A percentile compares a stretch with the other conserved stretches of the same genome.
Evolutionary conservation across 2,113 vertebrate species (phyloP).

Genomic region (Zosterops japonicus): DNA sequence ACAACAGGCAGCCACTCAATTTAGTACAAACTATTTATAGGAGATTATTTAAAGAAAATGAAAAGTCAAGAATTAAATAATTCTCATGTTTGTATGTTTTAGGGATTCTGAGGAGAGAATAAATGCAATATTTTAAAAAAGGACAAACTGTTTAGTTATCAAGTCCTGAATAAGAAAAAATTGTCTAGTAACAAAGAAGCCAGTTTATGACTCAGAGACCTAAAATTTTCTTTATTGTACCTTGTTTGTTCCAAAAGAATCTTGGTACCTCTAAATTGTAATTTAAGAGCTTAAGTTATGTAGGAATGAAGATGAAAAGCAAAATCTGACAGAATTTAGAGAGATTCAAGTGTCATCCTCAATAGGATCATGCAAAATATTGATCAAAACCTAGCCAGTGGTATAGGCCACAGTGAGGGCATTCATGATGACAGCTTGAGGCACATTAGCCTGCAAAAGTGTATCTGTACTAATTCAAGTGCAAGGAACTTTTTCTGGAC

Average conservation of each 20-base stretch:
- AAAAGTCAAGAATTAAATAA: not conserved
- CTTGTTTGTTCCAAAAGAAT: not conserved
- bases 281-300: not conserved
- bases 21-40: not conserved
- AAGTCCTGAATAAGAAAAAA: not conserved
- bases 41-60: not conserved
- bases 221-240: not conserved
- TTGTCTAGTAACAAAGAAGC: not conserved
- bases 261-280: not conserved
- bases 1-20: not conserved
- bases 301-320: not conserved
- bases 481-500: accelerated
- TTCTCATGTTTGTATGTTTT: not conserved
- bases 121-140: not conserved
- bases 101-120: not conserved
- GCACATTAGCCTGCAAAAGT: not conserved
- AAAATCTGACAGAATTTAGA: not conserved
- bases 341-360: not conserved
- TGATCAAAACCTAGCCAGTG: not conserved
- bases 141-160: not conserved
- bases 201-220: not conserved
- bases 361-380: not conserved
- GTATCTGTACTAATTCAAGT: not conserved
- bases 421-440: not conserved
- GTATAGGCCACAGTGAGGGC: not conserved